Base-by-base conservation (phyloP, 2,888 invertebrate species). In the Theodoxus fluviatilis region DNA sequence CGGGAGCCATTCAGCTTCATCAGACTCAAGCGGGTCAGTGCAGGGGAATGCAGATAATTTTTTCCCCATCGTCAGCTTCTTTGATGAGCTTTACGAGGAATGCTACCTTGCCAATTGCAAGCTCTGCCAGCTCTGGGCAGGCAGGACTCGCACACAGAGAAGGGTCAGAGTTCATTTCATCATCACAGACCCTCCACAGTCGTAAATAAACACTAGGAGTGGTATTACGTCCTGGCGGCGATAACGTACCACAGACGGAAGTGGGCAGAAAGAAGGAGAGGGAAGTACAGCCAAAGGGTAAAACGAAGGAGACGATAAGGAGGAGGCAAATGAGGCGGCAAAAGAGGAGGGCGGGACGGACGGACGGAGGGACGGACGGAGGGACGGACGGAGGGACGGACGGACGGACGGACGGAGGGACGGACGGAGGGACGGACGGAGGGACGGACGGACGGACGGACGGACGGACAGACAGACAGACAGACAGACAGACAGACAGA, bases 381-480 rank as follows among this genome's bases (percentile, higher is more conserved):
- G 31, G 43, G 43, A 22, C 18, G 37, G 37, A 38, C 15, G 28
- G 28, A 18, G 18, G 28, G 18, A 12, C 7, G 15, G 12, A 12
- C 9, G 25, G 38, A 64, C 28, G 38, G 38, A 64, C 28, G 28
- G 64, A 40, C 28, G 40, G 40, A 40, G 40, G 40, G 64, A 40
- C 38, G 25, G 64, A 38, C 28, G 37, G 40, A 22, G 22, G 25
- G 4, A 38, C 28, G 28, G 1, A 37, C 28, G 31, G 2, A 43
- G 43, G 35, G 18, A 35, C 22, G 18, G 35, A 52, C 57, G 57
- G 57, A 70, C 40, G 66, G 40, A 57, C 57, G 66, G 40, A 66
- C 66, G 35, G 31, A 69, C 63, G 61, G 31, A 61, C 61, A 61
- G 31, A 61, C 47, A 68, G 33, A 68, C 43, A 61, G 61, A 68